Conservation (phyloP, 1,140 invertebrate species). For the Tetragonula clypearis region DNA sequence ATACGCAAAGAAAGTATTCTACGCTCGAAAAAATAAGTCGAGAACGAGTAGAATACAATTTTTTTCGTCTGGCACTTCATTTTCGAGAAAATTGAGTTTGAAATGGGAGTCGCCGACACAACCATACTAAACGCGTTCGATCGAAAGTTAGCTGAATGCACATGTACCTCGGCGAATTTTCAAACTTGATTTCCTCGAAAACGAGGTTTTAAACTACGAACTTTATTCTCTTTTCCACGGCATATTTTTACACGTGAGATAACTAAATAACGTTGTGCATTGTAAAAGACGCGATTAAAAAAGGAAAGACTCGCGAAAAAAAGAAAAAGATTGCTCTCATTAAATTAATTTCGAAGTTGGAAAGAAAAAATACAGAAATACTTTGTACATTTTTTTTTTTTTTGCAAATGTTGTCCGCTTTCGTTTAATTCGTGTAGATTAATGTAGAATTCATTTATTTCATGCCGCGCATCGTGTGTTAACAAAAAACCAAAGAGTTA, state of each 20-base stretch:
- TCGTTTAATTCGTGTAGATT: background rate
- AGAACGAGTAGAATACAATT: too few relatives aligned
- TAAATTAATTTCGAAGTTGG: background rate
- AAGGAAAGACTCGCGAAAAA: background rate
- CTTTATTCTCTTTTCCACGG: background rate
- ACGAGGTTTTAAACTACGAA: background rate
- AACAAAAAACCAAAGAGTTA: rapidly evolving
- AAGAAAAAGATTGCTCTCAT: background rate
- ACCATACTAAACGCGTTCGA: background rate
- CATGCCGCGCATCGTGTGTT: background rate
- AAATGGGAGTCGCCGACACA: background rate
- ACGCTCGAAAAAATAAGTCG: background rate
- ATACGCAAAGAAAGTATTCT: background rate
- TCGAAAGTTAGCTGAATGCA: background rate
- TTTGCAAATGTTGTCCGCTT: too few relatives aligned
- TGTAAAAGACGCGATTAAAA: background rate
- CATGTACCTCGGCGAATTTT: background rate
- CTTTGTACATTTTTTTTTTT: too few relatives aligned
- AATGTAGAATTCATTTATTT: background rate
- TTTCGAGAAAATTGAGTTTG: too few relatives aligned
- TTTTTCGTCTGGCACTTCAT: too few relatives aligned
- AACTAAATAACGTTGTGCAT: background rate
- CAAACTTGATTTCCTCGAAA: background rate
- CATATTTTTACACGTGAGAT: background rate
- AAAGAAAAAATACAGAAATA: background rate